phyloP scores from a whole-genome alignment of 2,888 invertebrate genomes.

The Trimorus sp. region DNA sequence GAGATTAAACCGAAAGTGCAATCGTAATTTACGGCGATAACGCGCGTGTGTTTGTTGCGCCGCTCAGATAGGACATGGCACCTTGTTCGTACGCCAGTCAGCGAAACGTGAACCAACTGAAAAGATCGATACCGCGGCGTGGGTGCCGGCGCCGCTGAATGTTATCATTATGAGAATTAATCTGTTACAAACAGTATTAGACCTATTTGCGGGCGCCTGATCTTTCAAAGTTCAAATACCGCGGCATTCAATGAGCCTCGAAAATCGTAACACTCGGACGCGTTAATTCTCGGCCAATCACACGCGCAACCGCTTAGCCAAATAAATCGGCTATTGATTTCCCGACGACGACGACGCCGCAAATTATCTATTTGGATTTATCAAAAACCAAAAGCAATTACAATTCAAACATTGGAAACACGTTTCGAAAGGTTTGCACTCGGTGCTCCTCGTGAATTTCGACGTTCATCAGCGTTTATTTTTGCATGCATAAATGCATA shows the following conservation, averaged over 20 bases:
- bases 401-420: too few species aligned
- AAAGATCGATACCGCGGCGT: slow-evolving; percentile 51
- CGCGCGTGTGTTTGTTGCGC: background rate
- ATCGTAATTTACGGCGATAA: background rate
- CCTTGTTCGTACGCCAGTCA: slow-evolving; percentile 22
- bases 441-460: too few species aligned
- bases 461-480: too few species aligned
- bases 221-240: slow-evolving; percentile 19
- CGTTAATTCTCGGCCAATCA: background rate
- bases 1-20: background rate
- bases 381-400: too few species aligned
- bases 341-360: too few species aligned
- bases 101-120: slow-evolving; percentile 27
- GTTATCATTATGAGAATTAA: slow-evolving; percentile 44
- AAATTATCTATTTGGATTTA: too few species aligned
- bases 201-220: slow-evolving; percentile 20
- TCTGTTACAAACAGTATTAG: slow-evolving; percentile 34
- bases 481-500: too few species aligned
- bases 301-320: background rate
- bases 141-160: slow-evolving; percentile 34
- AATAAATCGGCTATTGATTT: background rate
- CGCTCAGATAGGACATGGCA: slow-evolving; percentile 27
- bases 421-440: too few species aligned
- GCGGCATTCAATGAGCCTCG: slow-evolving; percentile 1
- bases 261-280: background rate